These are phyloP conservation scores for Nyctibius grandis DNA, from an alignment of 2,797 vertebrate genomes.

Conservation along the genomic window DNA sequence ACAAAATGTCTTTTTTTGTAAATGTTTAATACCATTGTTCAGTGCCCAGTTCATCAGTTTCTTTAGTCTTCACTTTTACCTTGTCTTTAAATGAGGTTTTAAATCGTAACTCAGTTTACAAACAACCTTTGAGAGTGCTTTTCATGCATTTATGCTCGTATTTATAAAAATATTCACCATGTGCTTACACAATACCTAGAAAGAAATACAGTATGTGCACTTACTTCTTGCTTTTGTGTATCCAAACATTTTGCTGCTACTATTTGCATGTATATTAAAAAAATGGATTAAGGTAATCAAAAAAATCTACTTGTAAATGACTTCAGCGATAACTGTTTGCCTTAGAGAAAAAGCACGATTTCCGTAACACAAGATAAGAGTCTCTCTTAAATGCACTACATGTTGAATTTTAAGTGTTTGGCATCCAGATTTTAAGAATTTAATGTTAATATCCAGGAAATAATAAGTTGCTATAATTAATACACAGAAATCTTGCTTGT, in stretches of 20 bases:
- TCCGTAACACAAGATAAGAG: conserved; percentile 53
- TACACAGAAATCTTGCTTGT: background rate
- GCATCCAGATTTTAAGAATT: conserved; percentile 57
- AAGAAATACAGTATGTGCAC: background rate
- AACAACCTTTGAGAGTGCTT: background rate
- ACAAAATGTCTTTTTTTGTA: conserved; percentile 36
- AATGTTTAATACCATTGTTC: conserved; percentile 10
- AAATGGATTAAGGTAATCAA: conserved; percentile 11
- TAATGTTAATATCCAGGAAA: conserved; percentile 48
- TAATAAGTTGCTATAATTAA: conserved; percentile 39
- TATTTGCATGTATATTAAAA: conserved; percentile 65
- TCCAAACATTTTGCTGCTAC: conserved; percentile 1
- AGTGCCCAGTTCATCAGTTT: background rate
- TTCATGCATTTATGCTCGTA: background rate
- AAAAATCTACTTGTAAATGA: conserved; percentile 33
- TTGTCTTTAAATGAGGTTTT: background rate
- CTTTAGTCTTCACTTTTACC: background rate
- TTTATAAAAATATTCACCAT: background rate
- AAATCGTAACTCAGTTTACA: background rate
- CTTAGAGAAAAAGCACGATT: conserved; percentile 35
- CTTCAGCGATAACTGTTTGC: conserved; percentile 17
- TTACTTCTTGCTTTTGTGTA: background rate
- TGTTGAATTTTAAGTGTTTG: conserved; percentile 67
- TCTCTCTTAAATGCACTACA: conserved; percentile 34
- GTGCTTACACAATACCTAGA: background rate